Conservation (phyloP, 2,888 invertebrate genomes). For the Aspidiotus rigidus region DNA sequence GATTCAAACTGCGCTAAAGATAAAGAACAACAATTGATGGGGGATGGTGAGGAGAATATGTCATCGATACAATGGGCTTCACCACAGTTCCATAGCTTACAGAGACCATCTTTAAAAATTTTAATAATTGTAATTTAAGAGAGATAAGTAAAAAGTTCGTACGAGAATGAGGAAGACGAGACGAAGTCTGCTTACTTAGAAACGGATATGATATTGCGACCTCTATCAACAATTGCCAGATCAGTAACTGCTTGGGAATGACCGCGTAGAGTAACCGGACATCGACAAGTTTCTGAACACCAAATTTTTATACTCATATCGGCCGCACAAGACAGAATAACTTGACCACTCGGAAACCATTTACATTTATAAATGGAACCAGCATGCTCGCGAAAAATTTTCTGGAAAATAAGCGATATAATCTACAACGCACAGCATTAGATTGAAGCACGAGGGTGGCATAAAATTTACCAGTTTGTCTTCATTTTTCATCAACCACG, state of each 20-base stretch:
- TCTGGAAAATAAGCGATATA: constrained; percentile 38
- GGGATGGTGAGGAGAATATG: constrained; percentile 47
- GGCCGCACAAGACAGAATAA: constrained; percentile 57
- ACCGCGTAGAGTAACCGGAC: constrained; percentile 57
- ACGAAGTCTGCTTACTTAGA: constrained; percentile 48
- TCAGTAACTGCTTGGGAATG: constrained; percentile 58
- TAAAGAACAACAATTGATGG: constrained; percentile 53
- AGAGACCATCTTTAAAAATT: constrained; percentile 53
- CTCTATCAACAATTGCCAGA: constrained; percentile 55
- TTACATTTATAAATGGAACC: constrained; percentile 58
- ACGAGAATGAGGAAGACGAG: neutral
- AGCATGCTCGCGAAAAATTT: constrained; percentile 54
- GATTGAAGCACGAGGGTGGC: neutral
- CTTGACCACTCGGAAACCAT: constrained; percentile 63
- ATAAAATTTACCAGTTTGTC: constrained; percentile 8
- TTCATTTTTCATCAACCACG: constrained; percentile 13
- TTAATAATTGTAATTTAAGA: neutral
- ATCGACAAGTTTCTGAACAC: constrained; percentile 59
- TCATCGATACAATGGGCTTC: constrained; percentile 51
- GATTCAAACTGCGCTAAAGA: constrained; percentile 36
- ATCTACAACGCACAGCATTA: neutral
- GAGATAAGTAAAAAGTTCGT: neutral
- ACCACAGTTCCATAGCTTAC: constrained; percentile 61
- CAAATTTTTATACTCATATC: constrained; percentile 61
- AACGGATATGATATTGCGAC: constrained; percentile 59